Conservation (phyloP, 2,888 invertebrate genomes). For the Agrotis ipsilon region DNA sequence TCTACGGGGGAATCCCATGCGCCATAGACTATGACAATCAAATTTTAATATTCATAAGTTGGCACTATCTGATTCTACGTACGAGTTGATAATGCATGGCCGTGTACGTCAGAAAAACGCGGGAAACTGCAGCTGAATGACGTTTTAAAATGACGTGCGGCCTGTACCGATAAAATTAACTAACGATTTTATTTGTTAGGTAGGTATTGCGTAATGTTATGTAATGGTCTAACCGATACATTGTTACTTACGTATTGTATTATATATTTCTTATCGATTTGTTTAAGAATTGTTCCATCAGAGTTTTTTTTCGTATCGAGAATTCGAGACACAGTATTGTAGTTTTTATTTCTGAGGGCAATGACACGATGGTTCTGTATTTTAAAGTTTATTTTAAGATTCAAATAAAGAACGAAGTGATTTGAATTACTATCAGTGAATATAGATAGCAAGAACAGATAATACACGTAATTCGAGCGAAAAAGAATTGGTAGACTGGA, state of each 20-base stretch:
- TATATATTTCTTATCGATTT: background rate
- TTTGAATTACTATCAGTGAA: background rate
- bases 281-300: background rate
- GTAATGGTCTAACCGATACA: conserved; percentile 16
- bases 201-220: conserved; percentile 2
- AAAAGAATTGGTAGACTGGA: background rate
- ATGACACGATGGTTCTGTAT: background rate
- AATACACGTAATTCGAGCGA: background rate
- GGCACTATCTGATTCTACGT: conserved; percentile 7
- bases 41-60: conserved; percentile 10
- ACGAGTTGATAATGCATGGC: conserved; percentile 14
- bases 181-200: background rate
- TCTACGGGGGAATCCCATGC: no score
- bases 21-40: background rate
- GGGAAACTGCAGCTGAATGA: conserved; percentile 37
- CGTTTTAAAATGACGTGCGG: conserved; percentile 23
- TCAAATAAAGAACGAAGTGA: background rate
- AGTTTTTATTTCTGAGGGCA: background rate
- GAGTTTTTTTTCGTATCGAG: background rate
- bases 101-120: conserved; percentile 21
- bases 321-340: background rate
- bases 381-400: background rate
- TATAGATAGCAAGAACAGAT: background rate
- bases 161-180: conserved; percentile 3
- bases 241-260: background rate